These are phyloP conservation scores for Eulemur rubriventer DNA, from an alignment of 2,797 vertebrate genomes.

Conservation along the genomic window DNA sequence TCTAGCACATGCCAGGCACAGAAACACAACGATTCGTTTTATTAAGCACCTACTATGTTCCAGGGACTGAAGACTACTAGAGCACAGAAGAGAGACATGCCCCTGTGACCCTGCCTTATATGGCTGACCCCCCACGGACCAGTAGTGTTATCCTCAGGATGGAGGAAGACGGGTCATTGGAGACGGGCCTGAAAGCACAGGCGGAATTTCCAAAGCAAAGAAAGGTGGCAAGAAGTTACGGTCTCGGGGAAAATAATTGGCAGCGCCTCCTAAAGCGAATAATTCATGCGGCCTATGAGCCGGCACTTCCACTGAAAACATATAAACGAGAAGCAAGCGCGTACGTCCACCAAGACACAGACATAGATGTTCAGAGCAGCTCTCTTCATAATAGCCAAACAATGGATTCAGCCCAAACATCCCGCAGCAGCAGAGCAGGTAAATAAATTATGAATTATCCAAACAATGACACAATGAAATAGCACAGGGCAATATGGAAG, in stretches of 20 bases:
- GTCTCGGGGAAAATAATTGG: neutral
- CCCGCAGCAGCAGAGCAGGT: neutral
- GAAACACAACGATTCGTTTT: neutral
- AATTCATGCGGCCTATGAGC: neutral
- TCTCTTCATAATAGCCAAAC: neutral
- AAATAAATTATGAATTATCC: neutral
- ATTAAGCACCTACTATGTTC: neutral
- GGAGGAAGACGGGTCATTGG: neutral
- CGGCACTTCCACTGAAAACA: neutral
- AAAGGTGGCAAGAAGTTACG: neutral
- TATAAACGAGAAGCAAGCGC: neutral
- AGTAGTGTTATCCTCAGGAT: neutral
- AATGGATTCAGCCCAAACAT: neutral
- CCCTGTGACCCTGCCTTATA: neutral
- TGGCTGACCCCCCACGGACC: neutral
- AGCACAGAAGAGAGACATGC: neutral
- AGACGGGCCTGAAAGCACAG: neutral
- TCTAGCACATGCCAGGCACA: neutral
- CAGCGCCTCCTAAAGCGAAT: neutral
- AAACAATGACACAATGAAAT: neutral
- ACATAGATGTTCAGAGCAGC: neutral
- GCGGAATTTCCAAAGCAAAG: neutral
- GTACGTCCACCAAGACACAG: neutral
- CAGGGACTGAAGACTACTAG: fast-evolving
- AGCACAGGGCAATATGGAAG: neutral